phyloP scores from a whole-genome alignment of 1,140 invertebrate species.

The Drosophila lini region DNA sequence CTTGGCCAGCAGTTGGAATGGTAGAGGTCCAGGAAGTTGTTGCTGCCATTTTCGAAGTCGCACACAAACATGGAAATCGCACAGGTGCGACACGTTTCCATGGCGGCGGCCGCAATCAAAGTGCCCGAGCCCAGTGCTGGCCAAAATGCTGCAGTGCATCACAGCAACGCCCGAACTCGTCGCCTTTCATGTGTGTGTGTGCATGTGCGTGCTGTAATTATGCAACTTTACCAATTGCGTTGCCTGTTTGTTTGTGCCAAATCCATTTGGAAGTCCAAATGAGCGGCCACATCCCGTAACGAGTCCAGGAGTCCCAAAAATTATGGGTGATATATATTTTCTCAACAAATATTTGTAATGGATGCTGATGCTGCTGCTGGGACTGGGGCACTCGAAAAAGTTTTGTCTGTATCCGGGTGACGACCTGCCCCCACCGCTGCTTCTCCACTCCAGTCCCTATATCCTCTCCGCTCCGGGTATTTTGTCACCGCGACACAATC shows the following conservation, averaged over 20 bases:
- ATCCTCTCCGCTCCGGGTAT: slow-evolving; percentile 22
- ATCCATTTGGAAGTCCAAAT: slow-evolving; percentile 5
- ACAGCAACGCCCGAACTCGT: slow-evolving; percentile 47
- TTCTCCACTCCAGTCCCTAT: slow-evolving; percentile 12
- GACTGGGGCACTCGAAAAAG: slow-evolving; percentile 60
- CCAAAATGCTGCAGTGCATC: slow-evolving; percentile 41
- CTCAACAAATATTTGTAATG: slow-evolving; percentile 51
- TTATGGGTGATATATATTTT: slow-evolving; percentile 26
- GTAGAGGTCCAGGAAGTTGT: slow-evolving; percentile 75
- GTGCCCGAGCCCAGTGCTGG: slow-evolving; percentile 25
- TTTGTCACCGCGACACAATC: slow-evolving; percentile 18
- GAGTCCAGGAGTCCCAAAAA: slow-evolving; percentile 24
- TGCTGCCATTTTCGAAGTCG: slow-evolving; percentile 78
- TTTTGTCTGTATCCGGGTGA: slow-evolving; percentile 59
- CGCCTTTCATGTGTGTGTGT: slow-evolving; percentile 26
- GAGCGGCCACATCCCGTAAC: slow-evolving; percentile 6
- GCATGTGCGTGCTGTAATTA: slow-evolving; percentile 40
- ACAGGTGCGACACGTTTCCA: slow-evolving; percentile 84
- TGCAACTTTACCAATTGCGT: slow-evolving; percentile 57
- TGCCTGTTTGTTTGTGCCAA: slow-evolving; percentile 26
- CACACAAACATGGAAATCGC: slow-evolving; percentile 70
- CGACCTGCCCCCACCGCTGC: slow-evolving; percentile 20
- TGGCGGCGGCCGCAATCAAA: slow-evolving; percentile 58
- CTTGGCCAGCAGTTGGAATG: slow-evolving; percentile 73
- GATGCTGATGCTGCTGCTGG: slow-evolving; percentile 38